Evolutionary conservation across 2,113 vertebrate genomes (phyloP).

Genomic region (Neofelis nebulosa): DNA sequence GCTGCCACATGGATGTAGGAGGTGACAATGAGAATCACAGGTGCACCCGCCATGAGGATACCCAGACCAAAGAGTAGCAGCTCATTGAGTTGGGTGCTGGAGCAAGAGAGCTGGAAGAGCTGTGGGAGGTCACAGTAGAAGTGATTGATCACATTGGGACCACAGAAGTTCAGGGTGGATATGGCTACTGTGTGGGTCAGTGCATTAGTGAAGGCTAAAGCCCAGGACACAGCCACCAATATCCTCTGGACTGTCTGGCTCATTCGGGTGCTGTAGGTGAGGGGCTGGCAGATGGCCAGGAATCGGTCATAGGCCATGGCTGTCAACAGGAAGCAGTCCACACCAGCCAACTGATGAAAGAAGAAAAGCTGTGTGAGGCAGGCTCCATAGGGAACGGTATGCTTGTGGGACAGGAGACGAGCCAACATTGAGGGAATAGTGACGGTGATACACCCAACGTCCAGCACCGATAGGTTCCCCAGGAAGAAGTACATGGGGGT

Average conservation of each 20-base stretch:
- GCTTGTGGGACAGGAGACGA: conserved; percentile 67
- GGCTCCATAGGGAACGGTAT: conserved; percentile 68
- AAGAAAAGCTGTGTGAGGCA: conserved; percentile 85
- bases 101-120: conserved; percentile 75
- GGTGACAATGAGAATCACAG: conserved; percentile 62
- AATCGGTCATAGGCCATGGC: conserved; percentile 86
- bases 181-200: conserved; percentile 63
- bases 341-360: conserved; percentile 62
- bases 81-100: conserved; percentile 60
- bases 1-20: conserved; percentile 69
- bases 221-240: conserved; percentile 76
- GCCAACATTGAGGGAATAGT: conserved; percentile 81
- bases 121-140: conserved; percentile 78
- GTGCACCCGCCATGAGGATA: conserved; percentile 67
- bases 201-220: conserved; percentile 61
- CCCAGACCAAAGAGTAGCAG: neutral
- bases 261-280: conserved; percentile 81
- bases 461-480: conserved; percentile 83
- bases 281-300: conserved; percentile 83
- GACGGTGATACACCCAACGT: conserved; percentile 80
- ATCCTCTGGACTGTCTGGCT: conserved; percentile 54
- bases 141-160: conserved; percentile 67
- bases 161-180: conserved; percentile 68
- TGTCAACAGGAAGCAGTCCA: conserved; percentile 79
- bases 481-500: conserved; percentile 85